phyloP scores from a whole-genome alignment of 2,797 vertebrate species.

The Poecilia gillii region DNA sequence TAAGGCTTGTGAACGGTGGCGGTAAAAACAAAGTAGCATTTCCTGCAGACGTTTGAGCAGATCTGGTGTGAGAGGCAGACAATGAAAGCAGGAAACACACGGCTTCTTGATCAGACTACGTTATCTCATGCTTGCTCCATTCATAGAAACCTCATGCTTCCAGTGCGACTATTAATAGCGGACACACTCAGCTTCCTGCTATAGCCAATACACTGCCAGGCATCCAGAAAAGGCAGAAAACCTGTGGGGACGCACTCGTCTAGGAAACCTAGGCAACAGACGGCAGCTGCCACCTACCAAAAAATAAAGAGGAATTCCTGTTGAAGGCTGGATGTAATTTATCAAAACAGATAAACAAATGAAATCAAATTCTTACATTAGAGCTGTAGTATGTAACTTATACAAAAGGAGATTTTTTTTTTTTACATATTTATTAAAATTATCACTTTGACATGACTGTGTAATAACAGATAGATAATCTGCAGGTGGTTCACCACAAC shows the following conservation, averaged over 20 bases:
- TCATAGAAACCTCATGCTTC: slow-evolving; percentile 61
- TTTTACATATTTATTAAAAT: too few species aligned
- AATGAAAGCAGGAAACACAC: background rate
- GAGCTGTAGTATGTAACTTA: too few species aligned
- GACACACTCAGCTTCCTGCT: slow-evolving; percentile 52
- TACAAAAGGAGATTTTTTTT: too few species aligned
- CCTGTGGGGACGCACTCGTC: slow-evolving; percentile 23
- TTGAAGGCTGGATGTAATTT: background rate
- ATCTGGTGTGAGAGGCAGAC: background rate
- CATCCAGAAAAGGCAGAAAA: slow-evolving; percentile 46
- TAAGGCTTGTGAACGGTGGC: background rate
- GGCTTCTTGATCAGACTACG: slow-evolving; percentile 26
- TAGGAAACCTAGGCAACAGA: slow-evolving; percentile 32
- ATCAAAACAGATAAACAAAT: background rate
- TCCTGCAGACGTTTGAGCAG: background rate
- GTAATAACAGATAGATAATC: too few species aligned
- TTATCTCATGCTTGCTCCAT: slow-evolving; percentile 56
- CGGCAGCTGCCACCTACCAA: background rate
- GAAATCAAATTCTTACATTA: background rate
- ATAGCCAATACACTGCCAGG: slow-evolving; percentile 39
- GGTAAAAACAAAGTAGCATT: background rate
- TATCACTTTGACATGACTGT: too few species aligned
- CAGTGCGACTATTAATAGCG: slow-evolving; percentile 68
- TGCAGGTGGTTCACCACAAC: too few species aligned
- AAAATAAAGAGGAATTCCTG: background rate